Evolutionary conservation across 2,113 vertebrate species (phyloP).

Genomic region (Pseudonaja textilis): DNA sequence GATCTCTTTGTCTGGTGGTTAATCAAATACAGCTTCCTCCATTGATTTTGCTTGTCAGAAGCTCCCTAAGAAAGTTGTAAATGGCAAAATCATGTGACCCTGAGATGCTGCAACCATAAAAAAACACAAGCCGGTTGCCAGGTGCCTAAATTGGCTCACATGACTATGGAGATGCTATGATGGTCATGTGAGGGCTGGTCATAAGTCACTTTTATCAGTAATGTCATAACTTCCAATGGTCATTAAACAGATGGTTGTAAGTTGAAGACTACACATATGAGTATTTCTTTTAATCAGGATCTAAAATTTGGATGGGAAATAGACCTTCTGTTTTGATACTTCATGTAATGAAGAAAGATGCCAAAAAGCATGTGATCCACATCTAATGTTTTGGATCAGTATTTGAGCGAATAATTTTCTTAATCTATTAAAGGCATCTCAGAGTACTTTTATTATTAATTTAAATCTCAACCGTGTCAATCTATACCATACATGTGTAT

Average conservation of each 20-base stretch:
- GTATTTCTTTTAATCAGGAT: neutral
- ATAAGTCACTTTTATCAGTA: neutral
- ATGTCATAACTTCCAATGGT: neutral
- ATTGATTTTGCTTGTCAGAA: neutral
- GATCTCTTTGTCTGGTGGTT: neutral
- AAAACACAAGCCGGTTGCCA: neutral
- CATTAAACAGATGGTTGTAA: neutral
- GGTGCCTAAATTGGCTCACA: neutral
- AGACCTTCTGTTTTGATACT: neutral
- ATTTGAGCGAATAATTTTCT: neutral
- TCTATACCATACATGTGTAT: neutral
- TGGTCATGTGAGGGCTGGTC: neutral
- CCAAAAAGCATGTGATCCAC: neutral
- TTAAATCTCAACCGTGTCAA: neutral
- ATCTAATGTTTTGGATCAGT: neutral
- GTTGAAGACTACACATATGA: neutral
- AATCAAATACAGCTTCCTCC: neutral
- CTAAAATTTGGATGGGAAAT: neutral
- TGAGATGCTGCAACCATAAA: neutral
- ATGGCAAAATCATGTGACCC: neutral
- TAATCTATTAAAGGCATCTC: neutral
- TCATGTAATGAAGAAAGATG: neutral
- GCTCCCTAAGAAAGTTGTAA: neutral
- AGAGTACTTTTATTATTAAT: neutral
- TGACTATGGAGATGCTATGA: neutral